Base-by-base conservation (phyloP, 2,888 invertebrate species). In the Parnassius mnemosyne region DNA sequence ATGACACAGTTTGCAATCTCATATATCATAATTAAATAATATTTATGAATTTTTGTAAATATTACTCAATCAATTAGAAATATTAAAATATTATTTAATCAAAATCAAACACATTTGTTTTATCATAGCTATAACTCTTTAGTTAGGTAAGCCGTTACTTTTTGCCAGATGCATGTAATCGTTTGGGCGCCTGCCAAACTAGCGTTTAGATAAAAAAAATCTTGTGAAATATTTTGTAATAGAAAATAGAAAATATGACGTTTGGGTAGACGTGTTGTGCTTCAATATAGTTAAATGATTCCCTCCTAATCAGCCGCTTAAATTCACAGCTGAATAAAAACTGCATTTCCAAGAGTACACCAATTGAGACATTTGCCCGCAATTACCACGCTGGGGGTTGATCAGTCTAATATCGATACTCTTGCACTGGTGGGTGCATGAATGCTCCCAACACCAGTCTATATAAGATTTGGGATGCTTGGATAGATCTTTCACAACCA, bases 91-190 rank as follows among this genome's bases (percentile, higher is more conserved):
- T 46, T 34, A 34, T 34, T 34, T 7, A 7, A 34, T 34, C 5
- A 34, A 46, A 12, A 1, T 41, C 20, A 20, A 54, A 43, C 0
- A 53, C 41, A 16, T 16, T 9, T 20, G 10, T 16, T 46, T 34
- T 55, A 41, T 13, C 47, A 47, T 20, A 20, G 46, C 46, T 20
- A 56, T 61, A 60, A 55, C 42, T 60, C 49, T 54, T 59, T 47
- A 47, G 46, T 50, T 55, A 49, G 55, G 43, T 54, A 50, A 52
- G 61, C 53, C 16, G 57, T 57, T 41, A 62, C 43, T 57, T 57
- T 57, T 62, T 43, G 61, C 53, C 57, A 57, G 57, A 61, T 61
- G 53, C 57, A 49, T 53, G 20, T 57, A 57, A 61, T 57, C 49
- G 57, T 47, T 43, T 61, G 57, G 57, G 16, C 53, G 44, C 2